Evolutionary conservation across 2,888 invertebrate species (phyloP).

Genomic region (Polydrusus cervinus): DNA sequence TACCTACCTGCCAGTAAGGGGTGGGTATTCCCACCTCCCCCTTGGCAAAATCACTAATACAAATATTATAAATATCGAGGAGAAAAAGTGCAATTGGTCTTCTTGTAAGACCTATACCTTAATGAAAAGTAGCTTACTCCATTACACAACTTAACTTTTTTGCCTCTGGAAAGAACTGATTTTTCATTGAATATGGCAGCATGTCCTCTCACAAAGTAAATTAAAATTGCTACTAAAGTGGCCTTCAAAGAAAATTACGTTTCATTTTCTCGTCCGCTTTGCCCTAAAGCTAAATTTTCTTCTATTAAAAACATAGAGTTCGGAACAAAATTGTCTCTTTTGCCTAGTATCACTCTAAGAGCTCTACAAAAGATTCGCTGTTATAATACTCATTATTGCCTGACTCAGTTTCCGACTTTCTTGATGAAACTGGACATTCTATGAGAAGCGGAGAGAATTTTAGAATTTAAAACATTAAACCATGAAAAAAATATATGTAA

Average conservation of each 20-base stretch:
- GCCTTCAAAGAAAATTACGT: constrained; percentile 26
- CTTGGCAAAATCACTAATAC: too few relatives aligned
- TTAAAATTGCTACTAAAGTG: constrained; percentile 23
- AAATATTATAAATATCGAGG: too few relatives aligned
- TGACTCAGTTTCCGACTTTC: constrained; percentile 10
- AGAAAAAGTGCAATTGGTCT: too few relatives aligned
- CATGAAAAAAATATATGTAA: too few relatives aligned
- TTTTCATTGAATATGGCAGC: neutral
- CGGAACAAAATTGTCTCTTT: constrained; percentile 23
- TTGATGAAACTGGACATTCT: constrained; percentile 7
- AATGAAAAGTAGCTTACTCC: too few relatives aligned
- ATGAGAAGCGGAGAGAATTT: neutral
- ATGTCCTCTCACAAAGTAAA: constrained; percentile 1
- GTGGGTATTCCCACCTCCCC: too few relatives aligned
- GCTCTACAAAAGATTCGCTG: constrained; percentile 27
- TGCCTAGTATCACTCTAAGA: constrained; percentile 22
- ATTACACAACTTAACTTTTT: too few relatives aligned
- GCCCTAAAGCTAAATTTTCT: constrained; percentile 27
- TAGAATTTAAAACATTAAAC: neutral
- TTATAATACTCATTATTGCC: constrained; percentile 33
- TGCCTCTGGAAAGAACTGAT: neutral
- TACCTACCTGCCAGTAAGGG: too few relatives aligned
- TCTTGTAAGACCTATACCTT: too few relatives aligned
- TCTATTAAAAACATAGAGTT: constrained; percentile 28
- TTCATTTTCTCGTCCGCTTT: constrained; percentile 26